phyloP scores from a whole-genome alignment of 2,888 invertebrate species.

The Ctenicera cuprea region DNA sequence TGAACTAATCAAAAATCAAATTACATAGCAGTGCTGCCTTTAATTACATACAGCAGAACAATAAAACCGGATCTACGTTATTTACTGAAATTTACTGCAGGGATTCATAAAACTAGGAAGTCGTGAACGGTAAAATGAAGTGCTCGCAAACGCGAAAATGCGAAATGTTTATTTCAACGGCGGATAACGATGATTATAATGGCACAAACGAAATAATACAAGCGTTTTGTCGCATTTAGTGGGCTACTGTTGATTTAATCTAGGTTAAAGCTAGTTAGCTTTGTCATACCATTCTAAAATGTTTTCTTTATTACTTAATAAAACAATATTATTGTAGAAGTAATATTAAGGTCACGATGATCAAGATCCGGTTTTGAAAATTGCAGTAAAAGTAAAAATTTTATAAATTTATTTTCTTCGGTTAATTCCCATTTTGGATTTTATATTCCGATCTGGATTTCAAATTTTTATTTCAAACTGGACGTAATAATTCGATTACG shows the following conservation, averaged over 20 bases:
- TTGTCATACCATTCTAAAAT: not conserved
- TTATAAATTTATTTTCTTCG: no score
- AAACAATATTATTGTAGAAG: no score
- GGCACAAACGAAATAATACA: not conserved
- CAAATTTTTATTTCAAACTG: no score
- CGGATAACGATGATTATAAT: constrained; percentile 5
- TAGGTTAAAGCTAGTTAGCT: not conserved
- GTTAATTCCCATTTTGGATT: no score
- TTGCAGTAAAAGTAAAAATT: no score
- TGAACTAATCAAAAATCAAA: no score
- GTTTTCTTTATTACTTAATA: no score
- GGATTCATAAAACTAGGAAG: constrained; percentile 12
- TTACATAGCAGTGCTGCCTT: not conserved
- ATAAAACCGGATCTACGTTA: not conserved
- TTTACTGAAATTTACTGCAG: not conserved
- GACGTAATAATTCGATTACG: no score
- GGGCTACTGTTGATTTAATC: constrained; percentile 9
- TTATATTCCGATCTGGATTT: no score
- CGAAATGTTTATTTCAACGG: constrained; percentile 7
- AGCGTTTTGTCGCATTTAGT: not conserved
- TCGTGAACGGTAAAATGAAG: constrained; percentile 8
- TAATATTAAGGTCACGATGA: no score
- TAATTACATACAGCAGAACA: not conserved
- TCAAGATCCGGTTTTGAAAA: no score
- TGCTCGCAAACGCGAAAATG: not conserved